Evolutionary conservation across 2,888 invertebrate genomes (phyloP), one percentile per base, ranked within the genome.

Genomic region (Crioceris asparagi): DNA sequence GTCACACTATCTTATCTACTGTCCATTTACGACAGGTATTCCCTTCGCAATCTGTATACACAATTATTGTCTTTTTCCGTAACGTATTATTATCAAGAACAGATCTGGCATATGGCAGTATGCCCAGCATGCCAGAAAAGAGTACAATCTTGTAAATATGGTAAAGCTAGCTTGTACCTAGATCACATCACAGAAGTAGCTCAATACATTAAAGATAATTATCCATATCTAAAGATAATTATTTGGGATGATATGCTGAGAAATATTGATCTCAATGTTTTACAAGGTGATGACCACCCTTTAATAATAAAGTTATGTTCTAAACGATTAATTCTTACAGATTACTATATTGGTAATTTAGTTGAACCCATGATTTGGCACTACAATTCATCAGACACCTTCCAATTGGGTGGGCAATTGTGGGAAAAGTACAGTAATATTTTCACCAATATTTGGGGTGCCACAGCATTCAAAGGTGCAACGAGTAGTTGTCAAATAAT

Each of bases 241-340:
- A 79, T 88, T 63, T 90, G 90, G 88, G 88, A 90, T 55, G 90
- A 90, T 55, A 88, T 90, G 87, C 63, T 88, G 38, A 67, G 88
- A 48, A 63, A 69, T 10, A 71, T 77, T 31, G 67, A 67, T 40
- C 52, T 65, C 32, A 66, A 70, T 37, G 60, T 70, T 45, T 63
- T 81, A 44, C 68, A 69, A 59, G 72, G 80, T 79, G 3, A 3
- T 25, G 6, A 33, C 31, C 23, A 34, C 21, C 16, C 18, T 21
- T 32, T 11, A 11, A 12, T 8, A 10, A 11, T 12, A 18, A 2
- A 10, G n/a, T 17, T 32, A 19, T n/a, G 17, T 19, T 12, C 12
- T 21, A 6, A 15, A 16, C 12, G 4, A 7, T 11, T 21, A 21
- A 32, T 41, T 31, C 29, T 52, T 52, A 40, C 61, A 77, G 80